Evolutionary conservation across 1,140 invertebrate species (phyloP).

Genomic region (Neotoxoptera formosana): DNA sequence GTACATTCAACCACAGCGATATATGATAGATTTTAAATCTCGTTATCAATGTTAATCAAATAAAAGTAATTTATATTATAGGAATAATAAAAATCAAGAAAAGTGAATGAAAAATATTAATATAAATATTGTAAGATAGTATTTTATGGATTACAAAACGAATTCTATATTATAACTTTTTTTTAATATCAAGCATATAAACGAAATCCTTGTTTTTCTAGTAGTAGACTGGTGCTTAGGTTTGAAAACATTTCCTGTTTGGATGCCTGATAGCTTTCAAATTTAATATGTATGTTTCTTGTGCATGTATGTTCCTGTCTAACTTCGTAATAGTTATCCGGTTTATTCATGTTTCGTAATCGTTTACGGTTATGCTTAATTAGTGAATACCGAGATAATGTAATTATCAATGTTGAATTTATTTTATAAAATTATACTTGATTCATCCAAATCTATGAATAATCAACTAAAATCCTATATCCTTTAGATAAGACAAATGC

Average conservation of each 20-base stretch:
- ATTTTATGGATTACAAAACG: not conserved
- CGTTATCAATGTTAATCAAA: not conserved
- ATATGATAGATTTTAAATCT: not conserved
- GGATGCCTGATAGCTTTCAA: slow-evolving; percentile 38
- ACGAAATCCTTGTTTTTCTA: not conserved
- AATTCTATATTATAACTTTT: not conserved
- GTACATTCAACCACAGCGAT: not conserved
- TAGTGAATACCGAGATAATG: not conserved
- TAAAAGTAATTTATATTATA: not conserved
- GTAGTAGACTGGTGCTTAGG: not conserved
- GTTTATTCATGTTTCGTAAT: slow-evolving; percentile 46
- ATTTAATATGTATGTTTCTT: slow-evolving; percentile 18
- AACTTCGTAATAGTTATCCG: slow-evolving; percentile 26
- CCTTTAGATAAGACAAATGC: not conserved
- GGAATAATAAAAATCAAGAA: not conserved
- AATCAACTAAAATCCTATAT: not conserved
- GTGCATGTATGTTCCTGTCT: not conserved
- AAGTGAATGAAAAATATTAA: not conserved
- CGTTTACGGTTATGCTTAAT: not conserved
- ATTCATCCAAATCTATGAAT: not conserved
- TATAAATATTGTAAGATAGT: not conserved
- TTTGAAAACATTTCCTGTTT: slow-evolving; percentile 46
- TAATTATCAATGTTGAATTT: not conserved
- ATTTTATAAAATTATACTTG: not conserved
- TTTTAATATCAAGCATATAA: not conserved